Base-by-base conservation (phyloP, 2,888 invertebrate genomes). In the Anoncus sp. region DNA sequence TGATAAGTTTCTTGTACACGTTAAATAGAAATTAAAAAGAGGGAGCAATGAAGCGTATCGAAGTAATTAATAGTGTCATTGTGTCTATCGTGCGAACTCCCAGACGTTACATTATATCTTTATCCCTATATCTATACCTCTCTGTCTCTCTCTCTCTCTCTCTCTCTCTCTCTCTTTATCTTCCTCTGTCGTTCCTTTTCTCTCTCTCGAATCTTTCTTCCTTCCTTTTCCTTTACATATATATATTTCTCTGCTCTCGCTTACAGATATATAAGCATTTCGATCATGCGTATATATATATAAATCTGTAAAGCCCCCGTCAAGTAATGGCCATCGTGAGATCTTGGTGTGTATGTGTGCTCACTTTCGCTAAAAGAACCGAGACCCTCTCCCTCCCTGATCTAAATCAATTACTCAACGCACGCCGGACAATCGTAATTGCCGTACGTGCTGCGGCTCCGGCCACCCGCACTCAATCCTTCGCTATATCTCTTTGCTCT, bases 341-440 rank as follows among this genome's bases (percentile, higher is more conserved):
- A 9, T 55, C 55, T 16, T 31, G n/a, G 27, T 53, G 22, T 45
- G 18, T 22, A 12, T 40, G 20, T 10, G n/a, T 18, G 22, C 35
- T 27, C 9, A n/a, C 47, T 69, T 53, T 63, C 79, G 66, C 77
- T 75, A 78, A 80, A 85, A 79, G 77, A 81, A 81, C 16, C 35
- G 6, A 22, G 12, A 66, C 43, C 22, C 27, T 12, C 31, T 31
- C 16, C 40, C 49, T 43, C 80, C 81, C 82, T 81, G 82, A 83
- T 84, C 82, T 78, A 82, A 85, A 86, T 86, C 84, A 82, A 82
- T 79, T 82, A 81, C 83, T 81, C 83, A 77, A 80, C 57, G 77
- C 76, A 75, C 79, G 63, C 75, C 27, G 82, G 84, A 85, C 83
- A 85, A 85, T 84, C 82, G 87, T 85, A 85, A 86, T 86, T 85